A percentile compares a stretch with the other conserved stretches of the same genome.
These are phyloP conservation scores for Bothrops jararaca DNA, from an alignment of 2,113 vertebrate species.

Conservation along the genomic window DNA sequence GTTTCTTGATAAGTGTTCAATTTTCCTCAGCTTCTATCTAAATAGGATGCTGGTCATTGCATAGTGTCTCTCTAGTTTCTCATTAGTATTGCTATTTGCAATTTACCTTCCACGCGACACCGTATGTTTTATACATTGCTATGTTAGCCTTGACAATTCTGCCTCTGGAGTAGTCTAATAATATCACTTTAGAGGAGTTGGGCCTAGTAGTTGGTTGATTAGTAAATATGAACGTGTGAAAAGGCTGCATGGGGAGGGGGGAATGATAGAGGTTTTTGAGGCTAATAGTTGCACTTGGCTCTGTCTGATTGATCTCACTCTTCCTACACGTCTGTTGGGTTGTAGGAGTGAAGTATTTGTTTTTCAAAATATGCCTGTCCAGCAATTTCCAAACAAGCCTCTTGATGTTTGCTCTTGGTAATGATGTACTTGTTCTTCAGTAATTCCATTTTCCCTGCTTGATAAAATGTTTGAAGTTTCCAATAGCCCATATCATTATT, in stretches of 20 bases:
- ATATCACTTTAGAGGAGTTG: not conserved
- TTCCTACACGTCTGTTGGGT: not conserved
- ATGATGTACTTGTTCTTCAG: conserved; percentile 10
- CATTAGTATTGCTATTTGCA: conserved; percentile 31
- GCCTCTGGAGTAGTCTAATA: not conserved
- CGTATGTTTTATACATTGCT: conserved; percentile 28
- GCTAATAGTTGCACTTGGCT: not conserved
- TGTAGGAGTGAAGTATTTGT: conserved; percentile 9
- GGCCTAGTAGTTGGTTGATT: not conserved
- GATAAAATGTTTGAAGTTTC: conserved; percentile 47
- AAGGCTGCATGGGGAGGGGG: not conserved
- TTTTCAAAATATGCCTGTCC: conserved; percentile 22
- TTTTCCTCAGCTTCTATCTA: conserved; percentile 6
- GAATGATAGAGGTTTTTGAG: conserved; percentile 28
- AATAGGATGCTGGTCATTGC: not conserved
- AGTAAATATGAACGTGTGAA: conserved; percentile 11
- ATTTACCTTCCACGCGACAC: conserved; percentile 6
- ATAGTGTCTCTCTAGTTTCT: not conserved
- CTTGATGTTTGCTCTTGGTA: conserved; percentile 31
- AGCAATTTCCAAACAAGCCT: conserved; percentile 33
- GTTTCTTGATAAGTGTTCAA: conserved; percentile 19
- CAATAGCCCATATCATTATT: conserved; percentile 36
- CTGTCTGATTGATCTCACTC: conserved; percentile 13
- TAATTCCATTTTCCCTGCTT: conserved; percentile 46
- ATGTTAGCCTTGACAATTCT: conserved; percentile 18